Base-by-base conservation (phyloP, 2,113 vertebrate genomes). In the Thalassoma bifasciatum region DNA sequence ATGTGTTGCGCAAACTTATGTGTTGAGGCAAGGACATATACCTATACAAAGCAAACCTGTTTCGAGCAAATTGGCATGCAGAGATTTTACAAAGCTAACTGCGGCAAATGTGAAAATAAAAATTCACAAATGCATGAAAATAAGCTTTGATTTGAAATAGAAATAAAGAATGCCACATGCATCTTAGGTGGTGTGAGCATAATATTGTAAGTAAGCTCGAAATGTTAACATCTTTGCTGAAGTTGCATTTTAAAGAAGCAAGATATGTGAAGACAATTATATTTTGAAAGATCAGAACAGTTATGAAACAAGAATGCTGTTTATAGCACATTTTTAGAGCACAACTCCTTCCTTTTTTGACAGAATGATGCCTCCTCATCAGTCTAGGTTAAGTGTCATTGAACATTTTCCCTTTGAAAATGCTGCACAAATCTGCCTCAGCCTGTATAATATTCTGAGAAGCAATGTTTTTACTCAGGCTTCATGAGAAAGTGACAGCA, bases 391-490 rank as follows among this genome's bases (percentile, higher is more conserved):
- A 76, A 70, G 61, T 82, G 78, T 76, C 26, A 75, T 66, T 88
- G 68, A 87, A 88, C 60, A 49, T 38, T 58, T 38, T 58, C 64
- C 23, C 38, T 66, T 78, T 64, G 66, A 64, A 68, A 85, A 68
- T 42, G 62, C 74, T 69, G 66, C 46, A 66, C 54, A 71, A 38
- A 64, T 60, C 44, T 46, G 46, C 24, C 46, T 70, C 68, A 42
- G 52, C 56, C 70, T 88, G 60, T 82, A 74, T 79, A 76, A 72
- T 85, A 87, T 88, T 86, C 82, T 84, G 78, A 77, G 86, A 85
- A 79, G 69, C 64, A 40, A 14, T 63, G 59, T 68, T 74, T 77
- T 64, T 68, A 68, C 64, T 53, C 50, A 66, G 59, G 70, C 42
- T 87, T 82, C 66, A 30, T 34, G 30, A 40, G 26, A 42, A 86